Evolutionary conservation across 2,888 invertebrate species (phyloP).

Genomic region (Pyrgus malvae): DNA sequence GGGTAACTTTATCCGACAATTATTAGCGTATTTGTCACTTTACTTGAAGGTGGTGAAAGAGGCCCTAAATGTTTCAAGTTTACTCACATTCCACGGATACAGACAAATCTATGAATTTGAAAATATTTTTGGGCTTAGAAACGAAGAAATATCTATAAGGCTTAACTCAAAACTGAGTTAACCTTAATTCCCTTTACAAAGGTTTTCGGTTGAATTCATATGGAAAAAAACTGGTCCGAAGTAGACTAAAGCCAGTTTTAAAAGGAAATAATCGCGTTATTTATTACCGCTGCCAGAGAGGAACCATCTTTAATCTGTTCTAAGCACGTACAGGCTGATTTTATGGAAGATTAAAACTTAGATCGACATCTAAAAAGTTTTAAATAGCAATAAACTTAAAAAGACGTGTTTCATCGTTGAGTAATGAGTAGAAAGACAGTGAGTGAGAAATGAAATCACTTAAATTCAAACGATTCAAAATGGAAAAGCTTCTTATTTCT

Average conservation of each 20-base stretch:
- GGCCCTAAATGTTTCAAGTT: neutral
- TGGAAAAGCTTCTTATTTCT: no score
- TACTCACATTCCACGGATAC: neutral
- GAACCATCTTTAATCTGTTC: conserved; percentile 72
- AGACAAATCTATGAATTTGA: conserved; percentile 3
- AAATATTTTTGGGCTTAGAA: conserved; percentile 21
- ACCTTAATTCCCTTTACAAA: conserved; percentile 63
- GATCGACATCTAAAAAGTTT: conserved; percentile 66
- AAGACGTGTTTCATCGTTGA: conserved; percentile 28
- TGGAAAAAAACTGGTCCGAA: conserved; percentile 54
- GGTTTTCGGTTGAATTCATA: conserved; percentile 59
- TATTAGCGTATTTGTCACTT: no score
- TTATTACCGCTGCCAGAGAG: conserved; percentile 68
- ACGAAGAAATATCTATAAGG: conserved; percentile 34
- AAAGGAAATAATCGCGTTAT: conserved; percentile 79
- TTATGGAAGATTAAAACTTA: conserved; percentile 72
- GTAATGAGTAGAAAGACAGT: neutral
- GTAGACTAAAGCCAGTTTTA: conserved; percentile 61
- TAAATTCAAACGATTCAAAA: no score
- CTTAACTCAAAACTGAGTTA: conserved; percentile 20
- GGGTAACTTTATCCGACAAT: no score
- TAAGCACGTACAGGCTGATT: conserved; percentile 68
- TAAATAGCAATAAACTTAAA: conserved; percentile 57
- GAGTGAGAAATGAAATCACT: no score
- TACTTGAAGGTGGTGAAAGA: no score